These are phyloP conservation scores for Loris lydekkerianus DNA, from an alignment of 2,797 vertebrate genomes.

Conservation along the genomic window DNA sequence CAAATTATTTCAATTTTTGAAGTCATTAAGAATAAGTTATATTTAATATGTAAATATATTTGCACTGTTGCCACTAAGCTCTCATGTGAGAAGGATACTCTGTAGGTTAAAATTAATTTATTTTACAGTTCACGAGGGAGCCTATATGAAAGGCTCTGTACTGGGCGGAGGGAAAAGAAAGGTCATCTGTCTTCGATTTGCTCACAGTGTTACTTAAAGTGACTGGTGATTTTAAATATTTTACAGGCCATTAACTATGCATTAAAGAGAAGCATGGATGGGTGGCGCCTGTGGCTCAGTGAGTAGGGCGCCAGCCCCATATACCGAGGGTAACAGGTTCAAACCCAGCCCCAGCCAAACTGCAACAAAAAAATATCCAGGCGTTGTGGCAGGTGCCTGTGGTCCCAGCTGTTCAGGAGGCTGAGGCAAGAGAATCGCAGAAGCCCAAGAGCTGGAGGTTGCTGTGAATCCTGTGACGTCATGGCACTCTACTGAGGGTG, in stretches of 20 bases:
- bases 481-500: no score
- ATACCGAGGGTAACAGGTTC: no score
- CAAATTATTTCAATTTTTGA: constrained; percentile 17
- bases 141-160: background rate
- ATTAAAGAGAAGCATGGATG: background rate
- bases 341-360: no score
- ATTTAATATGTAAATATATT: background rate
- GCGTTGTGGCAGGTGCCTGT: no score
- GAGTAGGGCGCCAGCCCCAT: no score
- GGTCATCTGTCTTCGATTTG: background rate
- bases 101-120: background rate
- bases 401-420: no score
- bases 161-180: background rate
- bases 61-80: background rate
- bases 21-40: background rate
- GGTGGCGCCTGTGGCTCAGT: no score
- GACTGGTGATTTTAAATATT: constrained; percentile 66
- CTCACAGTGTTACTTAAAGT: background rate
- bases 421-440: no score
- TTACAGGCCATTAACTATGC: constrained; percentile 55
- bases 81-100: background rate
- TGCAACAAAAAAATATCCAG: no score
- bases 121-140: background rate
- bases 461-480: no score
- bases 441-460: no score